Percentiles rank a stretch among this genome's conserved stretches.
phyloP scores from a whole-genome alignment of 2,888 invertebrate species.

The Eupithecia subfuscata region DNA sequence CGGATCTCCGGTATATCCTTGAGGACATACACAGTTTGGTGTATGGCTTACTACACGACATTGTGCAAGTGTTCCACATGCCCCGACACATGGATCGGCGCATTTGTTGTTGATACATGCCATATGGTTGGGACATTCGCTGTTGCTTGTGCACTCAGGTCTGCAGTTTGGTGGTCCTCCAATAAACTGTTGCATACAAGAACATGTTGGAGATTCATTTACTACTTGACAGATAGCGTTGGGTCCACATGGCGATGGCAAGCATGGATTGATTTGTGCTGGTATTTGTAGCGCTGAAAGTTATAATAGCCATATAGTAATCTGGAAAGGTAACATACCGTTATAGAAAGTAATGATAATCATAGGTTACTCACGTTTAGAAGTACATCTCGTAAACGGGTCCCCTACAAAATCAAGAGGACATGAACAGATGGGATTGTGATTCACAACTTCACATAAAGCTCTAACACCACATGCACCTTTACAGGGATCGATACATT shows the following conservation, averaged over 20 bases:
- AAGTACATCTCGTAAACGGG: constrained; percentile 88
- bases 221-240: constrained; percentile 85
- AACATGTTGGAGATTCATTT: constrained; percentile 87
- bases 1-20: constrained; percentile 89
- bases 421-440: constrained; percentile 91
- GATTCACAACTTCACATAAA: constrained; percentile 89
- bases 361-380: constrained; percentile 80
- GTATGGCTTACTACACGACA: constrained; percentile 90
- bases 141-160: constrained; percentile 89
- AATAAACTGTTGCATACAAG: constrained; percentile 87
- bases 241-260: constrained; percentile 87
- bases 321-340: not conserved
- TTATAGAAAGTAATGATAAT: not conserved
- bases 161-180: constrained; percentile 89
- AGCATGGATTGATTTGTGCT: constrained; percentile 84
- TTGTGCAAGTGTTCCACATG: constrained; percentile 88
- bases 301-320: constrained; percentile 9
- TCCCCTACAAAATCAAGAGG: constrained; percentile 87
- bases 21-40: constrained; percentile 87
- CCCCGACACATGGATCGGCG: constrained; percentile 88
- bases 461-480: constrained; percentile 90
- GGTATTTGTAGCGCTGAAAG: constrained; percentile 66
- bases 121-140: constrained; percentile 87
- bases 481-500: constrained; percentile 91
- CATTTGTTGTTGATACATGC: constrained; percentile 90